Evolutionary conservation across 2,797 vertebrate species (phyloP).

Genomic region (Danio kyathit): DNA sequence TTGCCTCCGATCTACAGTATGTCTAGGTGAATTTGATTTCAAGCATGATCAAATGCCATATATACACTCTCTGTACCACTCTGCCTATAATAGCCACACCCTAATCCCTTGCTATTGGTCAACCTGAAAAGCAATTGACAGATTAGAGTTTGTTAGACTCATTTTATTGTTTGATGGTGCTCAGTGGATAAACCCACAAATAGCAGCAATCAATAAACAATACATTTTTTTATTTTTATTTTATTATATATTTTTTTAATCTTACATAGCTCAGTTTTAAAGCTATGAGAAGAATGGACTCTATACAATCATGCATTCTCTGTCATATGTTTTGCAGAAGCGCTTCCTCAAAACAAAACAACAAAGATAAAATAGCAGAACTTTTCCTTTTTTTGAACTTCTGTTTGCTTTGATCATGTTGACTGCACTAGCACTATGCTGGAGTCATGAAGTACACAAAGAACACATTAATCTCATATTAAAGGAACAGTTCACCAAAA

Average conservation of each 20-base stretch:
- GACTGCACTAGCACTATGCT: slow-evolving; percentile 7
- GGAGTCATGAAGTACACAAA: not conserved
- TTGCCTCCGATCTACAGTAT: too few species aligned
- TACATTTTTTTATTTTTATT: not conserved
- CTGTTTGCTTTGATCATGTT: slow-evolving; percentile 16
- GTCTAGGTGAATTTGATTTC: too few species aligned
- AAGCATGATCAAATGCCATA: too few species aligned
- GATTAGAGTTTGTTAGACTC: too few species aligned
- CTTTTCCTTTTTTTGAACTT: not conserved
- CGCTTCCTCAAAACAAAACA: not conserved
- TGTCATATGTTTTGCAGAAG: not conserved
- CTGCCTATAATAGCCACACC: too few species aligned
- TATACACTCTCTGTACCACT: too few species aligned
- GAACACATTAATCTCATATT: not conserved
- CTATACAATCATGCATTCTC: not conserved
- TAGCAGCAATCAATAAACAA: not conserved
- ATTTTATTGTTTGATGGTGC: too few species aligned
- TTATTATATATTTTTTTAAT: too few species aligned
- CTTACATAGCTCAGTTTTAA: not conserved
- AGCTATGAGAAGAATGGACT: slow-evolving; percentile 8
- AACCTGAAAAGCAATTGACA: too few species aligned
- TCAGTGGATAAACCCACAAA: not conserved
- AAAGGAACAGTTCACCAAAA: not conserved
- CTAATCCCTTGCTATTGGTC: too few species aligned
- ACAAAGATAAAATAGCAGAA: not conserved